These are phyloP conservation scores for Macrobrachium nipponense DNA, from an alignment of 1,140 invertebrate species.

Conservation along the genomic window DNA sequence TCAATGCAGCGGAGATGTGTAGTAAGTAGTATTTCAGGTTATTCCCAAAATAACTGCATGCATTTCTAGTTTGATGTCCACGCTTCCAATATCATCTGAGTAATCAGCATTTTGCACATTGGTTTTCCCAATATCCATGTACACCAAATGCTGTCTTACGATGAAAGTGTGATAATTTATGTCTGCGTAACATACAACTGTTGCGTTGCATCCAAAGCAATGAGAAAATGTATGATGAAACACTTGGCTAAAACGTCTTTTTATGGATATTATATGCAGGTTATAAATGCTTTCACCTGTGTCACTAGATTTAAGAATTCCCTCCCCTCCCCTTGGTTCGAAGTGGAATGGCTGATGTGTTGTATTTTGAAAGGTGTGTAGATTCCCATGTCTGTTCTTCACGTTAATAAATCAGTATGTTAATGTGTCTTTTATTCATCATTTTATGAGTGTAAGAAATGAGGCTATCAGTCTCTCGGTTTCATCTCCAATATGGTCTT, in stretches of 20 bases:
- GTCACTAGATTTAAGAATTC: slow-evolving; percentile 49
- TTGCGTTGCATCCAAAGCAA: too few species aligned
- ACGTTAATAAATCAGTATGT: slow-evolving; percentile 62
- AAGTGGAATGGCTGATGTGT: slow-evolving; percentile 59
- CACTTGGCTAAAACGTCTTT: not conserved
- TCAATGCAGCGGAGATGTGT: slow-evolving; percentile 54
- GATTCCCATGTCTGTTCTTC: slow-evolving; percentile 61
- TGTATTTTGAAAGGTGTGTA: slow-evolving; percentile 62
- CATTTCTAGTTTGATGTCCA: slow-evolving; percentile 57
- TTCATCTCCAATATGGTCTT: too few species aligned
- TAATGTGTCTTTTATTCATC: not conserved
- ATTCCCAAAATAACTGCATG: slow-evolving; percentile 56
- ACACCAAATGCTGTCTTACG: too few species aligned
- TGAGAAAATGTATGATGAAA: too few species aligned
- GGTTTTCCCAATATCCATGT: too few species aligned
- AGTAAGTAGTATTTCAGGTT: slow-evolving; percentile 52
- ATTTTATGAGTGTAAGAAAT: too few species aligned
- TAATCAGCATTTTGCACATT: slow-evolving; percentile 29
- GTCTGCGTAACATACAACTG: too few species aligned
- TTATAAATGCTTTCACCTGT: slow-evolving; percentile 33
- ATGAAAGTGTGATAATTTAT: too few species aligned
- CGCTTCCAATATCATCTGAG: slow-evolving; percentile 39
- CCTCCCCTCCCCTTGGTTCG: slow-evolving; percentile 36
- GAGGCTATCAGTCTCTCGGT: too few species aligned
- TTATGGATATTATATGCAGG: not conserved